These are phyloP conservation scores for Phragmatobia fuliginosa DNA, from an alignment of 2,888 invertebrate genomes.

Conservation along the genomic window DNA sequence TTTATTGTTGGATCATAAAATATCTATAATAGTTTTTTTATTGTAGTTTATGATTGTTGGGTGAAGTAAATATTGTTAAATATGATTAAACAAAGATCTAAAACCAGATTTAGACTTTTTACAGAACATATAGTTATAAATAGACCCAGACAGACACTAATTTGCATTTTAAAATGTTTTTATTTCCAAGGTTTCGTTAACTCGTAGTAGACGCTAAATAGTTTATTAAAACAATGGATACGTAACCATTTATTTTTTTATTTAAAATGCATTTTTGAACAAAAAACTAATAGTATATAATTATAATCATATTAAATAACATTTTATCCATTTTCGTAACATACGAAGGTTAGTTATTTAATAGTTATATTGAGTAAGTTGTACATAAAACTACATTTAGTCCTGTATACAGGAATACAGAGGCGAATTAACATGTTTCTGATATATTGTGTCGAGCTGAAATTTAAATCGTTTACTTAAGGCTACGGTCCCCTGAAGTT, in stretches of 20 bases:
- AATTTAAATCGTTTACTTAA: too few relatives aligned
- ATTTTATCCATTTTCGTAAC: not conserved
- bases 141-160: slow-evolving; percentile 56
- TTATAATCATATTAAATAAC: too few relatives aligned
- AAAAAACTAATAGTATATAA: not conserved
- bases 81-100: slow-evolving; percentile 2
- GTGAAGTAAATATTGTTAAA: not conserved
- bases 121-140: slow-evolving; percentile 49
- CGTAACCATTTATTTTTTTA: slow-evolving; percentile 27
- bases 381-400: not conserved
- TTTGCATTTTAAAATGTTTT: slow-evolving; percentile 65
- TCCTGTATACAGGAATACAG: not conserved
- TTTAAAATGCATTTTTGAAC: not conserved
- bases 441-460: too few relatives aligned
- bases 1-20: not conserved
- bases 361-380: not conserved
- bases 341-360: not conserved
- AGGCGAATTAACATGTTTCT: not conserved
- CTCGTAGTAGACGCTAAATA: slow-evolving; percentile 46
- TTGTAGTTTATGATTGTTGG: not conserved
- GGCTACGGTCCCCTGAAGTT: too few relatives aligned
- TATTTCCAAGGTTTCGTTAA: slow-evolving; percentile 58
- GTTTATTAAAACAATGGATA: slow-evolving; percentile 29
- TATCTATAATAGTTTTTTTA: not conserved
- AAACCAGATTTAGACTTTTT: slow-evolving; percentile 19